phyloP scores from a whole-genome alignment of 2,888 invertebrate species.

The Alloscopus bannaensis region DNA sequence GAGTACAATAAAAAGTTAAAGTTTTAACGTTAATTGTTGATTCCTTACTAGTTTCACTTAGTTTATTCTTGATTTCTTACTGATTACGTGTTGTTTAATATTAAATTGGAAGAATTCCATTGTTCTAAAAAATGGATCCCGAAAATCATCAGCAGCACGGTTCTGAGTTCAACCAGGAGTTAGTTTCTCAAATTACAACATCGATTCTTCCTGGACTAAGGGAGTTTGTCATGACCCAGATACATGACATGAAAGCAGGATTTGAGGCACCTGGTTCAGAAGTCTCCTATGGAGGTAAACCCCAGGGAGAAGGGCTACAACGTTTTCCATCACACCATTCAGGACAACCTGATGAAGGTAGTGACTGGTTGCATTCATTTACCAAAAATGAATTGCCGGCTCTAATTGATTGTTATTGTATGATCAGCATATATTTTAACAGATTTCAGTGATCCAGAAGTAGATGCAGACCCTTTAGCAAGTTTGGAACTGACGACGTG shows the following conservation, averaged over 20 bases:
- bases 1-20: background rate
- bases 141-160: background rate
- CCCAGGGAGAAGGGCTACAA: background rate
- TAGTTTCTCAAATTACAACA: background rate
- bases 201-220: background rate
- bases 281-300: background rate
- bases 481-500: background rate
- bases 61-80: background rate
- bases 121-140: background rate
- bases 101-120: background rate
- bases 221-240: background rate
- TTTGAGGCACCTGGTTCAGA: background rate
- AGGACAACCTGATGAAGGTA: slow-evolving; percentile 9
- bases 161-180: background rate
- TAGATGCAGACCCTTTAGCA: background rate
- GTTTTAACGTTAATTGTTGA: background rate
- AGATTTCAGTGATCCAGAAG: background rate
- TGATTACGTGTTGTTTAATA: background rate
- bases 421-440: background rate
- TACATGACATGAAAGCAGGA: no score
- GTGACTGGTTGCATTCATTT: background rate
- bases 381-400: background rate
- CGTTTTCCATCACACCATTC: background rate
- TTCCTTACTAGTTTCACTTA: background rate
- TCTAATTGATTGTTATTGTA: background rate